Evolutionary conservation across 1,140 invertebrate genomes (phyloP), one percentile per base, ranked within the genome.

Genomic region (Lasioglossum baleicum): DNA sequence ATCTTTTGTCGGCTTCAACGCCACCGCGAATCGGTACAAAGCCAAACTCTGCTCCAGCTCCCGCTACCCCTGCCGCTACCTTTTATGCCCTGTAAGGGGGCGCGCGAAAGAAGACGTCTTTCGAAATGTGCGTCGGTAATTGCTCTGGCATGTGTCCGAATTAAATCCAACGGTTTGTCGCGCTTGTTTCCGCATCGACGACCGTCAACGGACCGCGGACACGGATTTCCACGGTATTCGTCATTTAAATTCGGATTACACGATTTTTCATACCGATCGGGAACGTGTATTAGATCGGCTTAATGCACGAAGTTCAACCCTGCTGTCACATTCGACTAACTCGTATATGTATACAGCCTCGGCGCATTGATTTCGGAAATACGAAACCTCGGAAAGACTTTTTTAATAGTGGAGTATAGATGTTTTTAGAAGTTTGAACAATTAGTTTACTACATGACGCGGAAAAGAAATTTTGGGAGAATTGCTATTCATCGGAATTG

Each of bases 1-100:
- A 90, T 90, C 89, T 90, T 90, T 89, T 88, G 88, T 89, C 88
- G 84, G 86, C 85, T 89, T 89, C 88, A 86, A 90, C 88, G 83
- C 86, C 82, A 80, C 67, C 77, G 72, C 82, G 70, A 83, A 51
- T 77, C 69, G 75, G 83, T 73, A 89, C 84, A 90, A 90, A 88
- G 88, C 88, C 88, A 85, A 88, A 82, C 65, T 82, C 68, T 53
- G 48, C 80, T 81, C 74, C 75, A 68, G 63, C 15, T 5, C 65
- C 35, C 22, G 65, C 76, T 64, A 87, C 79, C 67, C 80, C 78
- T 51, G 58, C 64, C 63, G 64, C 53, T 68, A 82, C 84, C 75
- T 83, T 83, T 84, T 83, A 84, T 69, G 83, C 79, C 53, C 74
- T 66, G 78, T 85, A 82, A 85, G 84, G 84, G 83, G 83, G 82